Evolutionary conservation across 2,113 vertebrate species (phyloP).

Genomic region (Microcebus griseorufus): DNA sequence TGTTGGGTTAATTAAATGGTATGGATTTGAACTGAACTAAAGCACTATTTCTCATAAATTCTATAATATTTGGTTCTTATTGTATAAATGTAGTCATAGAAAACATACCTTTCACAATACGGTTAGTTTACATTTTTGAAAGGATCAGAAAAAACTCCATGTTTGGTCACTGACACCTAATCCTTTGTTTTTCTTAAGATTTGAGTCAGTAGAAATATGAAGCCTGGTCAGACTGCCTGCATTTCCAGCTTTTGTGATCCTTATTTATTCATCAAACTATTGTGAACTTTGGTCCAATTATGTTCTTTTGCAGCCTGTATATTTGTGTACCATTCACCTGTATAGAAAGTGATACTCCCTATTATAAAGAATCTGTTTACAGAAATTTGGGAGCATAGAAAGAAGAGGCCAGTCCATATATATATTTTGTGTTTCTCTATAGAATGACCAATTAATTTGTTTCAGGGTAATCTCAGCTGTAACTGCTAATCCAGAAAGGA

Average conservation of each 20-base stretch:
- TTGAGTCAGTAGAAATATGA: constrained; percentile 38
- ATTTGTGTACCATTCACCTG: background rate
- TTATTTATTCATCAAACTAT: background rate
- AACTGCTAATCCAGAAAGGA: constrained; percentile 32
- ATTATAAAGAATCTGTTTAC: background rate
- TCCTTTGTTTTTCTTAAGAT: background rate
- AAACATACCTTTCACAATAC: background rate
- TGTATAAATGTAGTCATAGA: background rate
- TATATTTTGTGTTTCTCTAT: background rate
- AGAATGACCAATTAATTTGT: background rate
- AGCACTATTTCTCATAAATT: background rate
- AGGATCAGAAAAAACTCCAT: background rate
- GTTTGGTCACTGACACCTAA: background rate
- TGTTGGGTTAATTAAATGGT: background rate
- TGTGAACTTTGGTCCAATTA: background rate
- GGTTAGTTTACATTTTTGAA: background rate
- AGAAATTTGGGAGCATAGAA: background rate
- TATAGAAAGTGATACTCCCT: background rate
- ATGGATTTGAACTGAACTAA: background rate
- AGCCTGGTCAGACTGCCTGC: background rate
- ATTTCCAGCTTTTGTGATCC: background rate
- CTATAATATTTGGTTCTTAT: background rate
- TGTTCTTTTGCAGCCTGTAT: background rate
- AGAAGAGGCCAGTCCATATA: background rate
- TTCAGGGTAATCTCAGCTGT: constrained; percentile 6